Base-by-base conservation (phyloP, 2,113 vertebrate genomes). In the Phodopus roborovskii region DNA sequence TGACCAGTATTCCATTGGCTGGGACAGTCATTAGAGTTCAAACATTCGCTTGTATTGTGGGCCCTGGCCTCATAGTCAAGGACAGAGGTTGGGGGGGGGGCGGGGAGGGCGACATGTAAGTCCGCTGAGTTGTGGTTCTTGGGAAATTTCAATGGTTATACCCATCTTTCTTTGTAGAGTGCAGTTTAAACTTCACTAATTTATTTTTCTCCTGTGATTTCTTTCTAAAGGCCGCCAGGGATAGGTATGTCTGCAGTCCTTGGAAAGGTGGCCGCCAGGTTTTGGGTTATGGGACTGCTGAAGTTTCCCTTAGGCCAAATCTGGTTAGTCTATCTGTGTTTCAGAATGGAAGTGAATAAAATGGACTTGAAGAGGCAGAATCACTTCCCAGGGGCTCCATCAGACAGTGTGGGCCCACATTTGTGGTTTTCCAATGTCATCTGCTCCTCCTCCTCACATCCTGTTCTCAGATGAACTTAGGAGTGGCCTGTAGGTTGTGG, bases 161-260 rank as follows among this genome's bases (percentile, higher is more conserved):
- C 11, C 66, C 48, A 68, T 56, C 68, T 78, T 28, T 48, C 77
- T 96, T 94, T 94, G 79, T 83, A 5, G 62, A 75, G 50, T 2
- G 33, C n/a, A 62, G 73, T 88, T 81, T 45, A 78, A 96, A 92
- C 78, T 93, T 22, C 85, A 28, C 60, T 62, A 88, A 91, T 94
- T 94, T 50, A 28, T 94, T 81, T 79, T 91, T 60, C 48, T 68
- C 62, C 66, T 45, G 90, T 2, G 22, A 58, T 94, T 66, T 88
- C 28, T 90, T 96, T 90, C 5, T 33, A 19, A 62, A 82, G 94
- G 0, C 36, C 45, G 39, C 36, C 4, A 75, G 85, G 88, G 70
- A 74, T 22, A 0, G 70, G 79, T 22, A 0, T 8, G 1, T 53
- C 88, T 4, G 15, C n/a, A 45, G 28, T 10, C 62, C 2, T 24